Base-by-base conservation (phyloP, 35 echinoderm and acorn worm species). In the Heliocidaris tuberculata region DNA sequence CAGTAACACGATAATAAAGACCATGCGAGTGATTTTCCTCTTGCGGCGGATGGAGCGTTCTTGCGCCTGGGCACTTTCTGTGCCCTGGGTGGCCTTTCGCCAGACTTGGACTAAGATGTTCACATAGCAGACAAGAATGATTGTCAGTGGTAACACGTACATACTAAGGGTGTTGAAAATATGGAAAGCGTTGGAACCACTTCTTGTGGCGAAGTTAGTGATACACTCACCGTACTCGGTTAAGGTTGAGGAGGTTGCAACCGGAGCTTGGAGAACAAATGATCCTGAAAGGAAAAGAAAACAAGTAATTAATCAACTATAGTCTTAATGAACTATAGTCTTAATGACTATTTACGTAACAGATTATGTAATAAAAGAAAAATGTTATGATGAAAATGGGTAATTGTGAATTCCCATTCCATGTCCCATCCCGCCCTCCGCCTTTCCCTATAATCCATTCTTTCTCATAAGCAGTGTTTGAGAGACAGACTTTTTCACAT, bases 1-100 rank as follows among this genome's bases (percentile, higher is more conserved):
- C 11, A 97, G 61, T 0, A 97, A 48, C 10, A 97, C 97, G 21
- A 97, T 95, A 7, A 96, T 94, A 90, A 97, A 97, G 11, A 97
- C 97, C 97, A 97, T 97, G 47, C 97, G 90, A 4, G 97, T 97
- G 49, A 97, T 97, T 90, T 97, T 97, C 10, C 97, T 49, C 85
- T 97, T 97, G 49, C 97, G 86, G 42, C 95, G 94, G 52, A 97
- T 96, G 5, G 97, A 96, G 9, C 97, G 88, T 89, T 96, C 97
- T 17, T 96, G 95, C 15, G 97, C 97, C 31, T 96, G 95, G 48
- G 97, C 97, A 89, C 97, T 97, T 17, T 96, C 97, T 42, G 97
- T 97, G 0, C 97, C 97, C 27, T 85, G 65, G 31, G 89, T 92
- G 60, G 95, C 95, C 32, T 94, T 94, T 9, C 94, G 86, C 97